A percentile compares a stretch with the other conserved stretches of the same genome.
These are phyloP conservation scores for Agonopterix subpropinquella DNA, from an alignment of 2,888 invertebrate species.

Conservation along the genomic window DNA sequence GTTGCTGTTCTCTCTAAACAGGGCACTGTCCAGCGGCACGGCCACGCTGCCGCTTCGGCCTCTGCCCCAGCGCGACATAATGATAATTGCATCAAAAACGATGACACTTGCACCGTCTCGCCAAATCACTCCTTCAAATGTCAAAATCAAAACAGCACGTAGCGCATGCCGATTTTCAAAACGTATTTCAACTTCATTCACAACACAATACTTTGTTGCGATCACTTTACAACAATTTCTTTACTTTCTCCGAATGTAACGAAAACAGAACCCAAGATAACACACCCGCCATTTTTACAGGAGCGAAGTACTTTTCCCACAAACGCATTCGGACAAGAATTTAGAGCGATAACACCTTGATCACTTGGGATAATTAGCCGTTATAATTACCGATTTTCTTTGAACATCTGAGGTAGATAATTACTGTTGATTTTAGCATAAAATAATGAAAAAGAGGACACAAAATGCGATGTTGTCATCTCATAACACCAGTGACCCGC, in stretches of 20 bases:
- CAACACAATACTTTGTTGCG: conserved; percentile 21
- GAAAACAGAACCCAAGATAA: conserved; percentile 72
- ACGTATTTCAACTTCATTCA: conserved; percentile 18
- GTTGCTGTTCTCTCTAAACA: conserved; percentile 86
- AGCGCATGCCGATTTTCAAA: conserved; percentile 42
- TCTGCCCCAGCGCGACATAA: conserved; percentile 80
- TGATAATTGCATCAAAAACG: conserved; percentile 71
- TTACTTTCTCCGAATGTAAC: conserved; percentile 54
- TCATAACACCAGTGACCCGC: conserved; percentile 55
- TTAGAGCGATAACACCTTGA: conserved; percentile 23
- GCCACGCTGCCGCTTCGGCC: conserved; percentile 77
- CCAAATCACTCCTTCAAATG: conserved; percentile 46
- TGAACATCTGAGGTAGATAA: conserved; percentile 60
- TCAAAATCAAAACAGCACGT: conserved; percentile 52
- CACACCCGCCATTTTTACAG: conserved; percentile 75
- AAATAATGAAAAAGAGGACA: conserved; percentile 59
- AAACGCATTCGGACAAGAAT: conserved; percentile 42
- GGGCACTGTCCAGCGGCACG: conserved; percentile 78
- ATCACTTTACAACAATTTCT: conserved; percentile 35
- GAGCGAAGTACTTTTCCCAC: conserved; percentile 60
- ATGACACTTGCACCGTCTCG: conserved; percentile 57
- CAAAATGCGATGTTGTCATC: conserved; percentile 76
- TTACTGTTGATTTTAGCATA: conserved; percentile 42
- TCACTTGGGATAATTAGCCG: conserved; percentile 34
- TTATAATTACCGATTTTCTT: conserved; percentile 46